Base-by-base conservation (phyloP, 2,797 vertebrate species). In the Sardinella longiceps region DNA sequence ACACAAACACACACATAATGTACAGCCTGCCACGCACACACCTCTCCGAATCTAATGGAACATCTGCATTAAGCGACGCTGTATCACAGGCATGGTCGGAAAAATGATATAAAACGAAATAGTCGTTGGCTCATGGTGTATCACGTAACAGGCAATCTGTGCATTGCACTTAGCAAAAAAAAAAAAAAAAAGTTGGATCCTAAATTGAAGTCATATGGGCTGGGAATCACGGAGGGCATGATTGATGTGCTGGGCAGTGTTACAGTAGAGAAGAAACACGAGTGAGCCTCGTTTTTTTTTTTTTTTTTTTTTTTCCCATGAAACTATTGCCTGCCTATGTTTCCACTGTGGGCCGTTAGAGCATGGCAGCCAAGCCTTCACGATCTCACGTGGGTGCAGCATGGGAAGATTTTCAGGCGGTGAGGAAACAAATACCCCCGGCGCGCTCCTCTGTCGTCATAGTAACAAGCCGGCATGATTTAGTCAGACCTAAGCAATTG, bases 151-250 rank as follows among this genome's bases (percentile, higher is more conserved):
- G 81, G 82, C 51, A 80, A 84, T 87, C 87, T 87, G 81, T 60
- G 60, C 85, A 82, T 30, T 1, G 83, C 85, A 83, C 88, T 90
- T 80, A 53, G 81, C 46, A 48, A 48, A 48, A 48, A 11, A 11
- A 48, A 48, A 48, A 48, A 5, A 48, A 48, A 48, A 48, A 48
- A 48, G 85, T 20, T 25, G 63, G 56, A 86, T 46, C 80, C 83
- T 85, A 88, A 89, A 90, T 90, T 89, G 84, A 89, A 86, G 83
- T 87, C 86, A 87, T 83, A 90, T 87, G 85, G 80, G 77, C 86
- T 81, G 39, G 82, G 85, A 87, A 87, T 90, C 87, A 87, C 74
- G 48, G 80, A 86, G 51, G 81, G 87, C 84, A 90, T 90, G 85
- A 90, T 89, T 85, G 87, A 90, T 88, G 87, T 86, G 84, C 83